Conservation (phyloP, 2,888 invertebrate genomes). For the Mantis religiosa region DNA sequence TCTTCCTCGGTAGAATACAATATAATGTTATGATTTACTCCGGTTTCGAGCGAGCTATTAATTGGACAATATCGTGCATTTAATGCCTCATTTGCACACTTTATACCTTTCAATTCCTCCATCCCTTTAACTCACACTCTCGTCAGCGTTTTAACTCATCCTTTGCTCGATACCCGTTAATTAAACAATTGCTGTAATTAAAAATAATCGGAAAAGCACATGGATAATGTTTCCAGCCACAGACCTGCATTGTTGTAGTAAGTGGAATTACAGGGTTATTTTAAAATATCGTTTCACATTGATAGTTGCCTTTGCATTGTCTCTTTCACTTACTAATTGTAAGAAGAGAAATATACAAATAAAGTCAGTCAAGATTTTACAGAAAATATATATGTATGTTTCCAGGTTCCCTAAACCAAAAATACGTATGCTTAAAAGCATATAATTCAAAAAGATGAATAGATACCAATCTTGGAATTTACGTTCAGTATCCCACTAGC, state of each 20-base stretch:
- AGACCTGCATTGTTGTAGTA: not conserved
- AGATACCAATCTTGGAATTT: no score
- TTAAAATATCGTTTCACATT: no score
- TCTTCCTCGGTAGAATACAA: conserved; percentile 7
- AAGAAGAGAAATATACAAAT: no score
- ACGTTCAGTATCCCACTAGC: no score
- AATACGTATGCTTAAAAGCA: no score
- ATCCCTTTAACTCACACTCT: not conserved
- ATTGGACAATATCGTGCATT: conserved; percentile 6
- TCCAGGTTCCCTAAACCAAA: no score
- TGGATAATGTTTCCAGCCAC: not conserved
- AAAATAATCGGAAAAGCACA: not conserved
- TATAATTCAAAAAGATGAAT: no score
- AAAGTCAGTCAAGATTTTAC: no score
- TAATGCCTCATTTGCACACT: conserved; percentile 11
- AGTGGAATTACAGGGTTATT: no score
- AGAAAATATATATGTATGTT: no score
- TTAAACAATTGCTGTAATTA: not conserved
- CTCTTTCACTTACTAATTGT: no score
- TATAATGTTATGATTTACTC: conserved; percentile 13
- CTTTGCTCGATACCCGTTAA: not conserved
- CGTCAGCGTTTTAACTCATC: not conserved
- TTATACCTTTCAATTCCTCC: not conserved
- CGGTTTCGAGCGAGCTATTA: not conserved
- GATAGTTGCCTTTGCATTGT: no score